Evolutionary conservation across 2,888 invertebrate species (phyloP), one percentile per base, ranked within the genome.

Genomic region (Timema podura): DNA sequence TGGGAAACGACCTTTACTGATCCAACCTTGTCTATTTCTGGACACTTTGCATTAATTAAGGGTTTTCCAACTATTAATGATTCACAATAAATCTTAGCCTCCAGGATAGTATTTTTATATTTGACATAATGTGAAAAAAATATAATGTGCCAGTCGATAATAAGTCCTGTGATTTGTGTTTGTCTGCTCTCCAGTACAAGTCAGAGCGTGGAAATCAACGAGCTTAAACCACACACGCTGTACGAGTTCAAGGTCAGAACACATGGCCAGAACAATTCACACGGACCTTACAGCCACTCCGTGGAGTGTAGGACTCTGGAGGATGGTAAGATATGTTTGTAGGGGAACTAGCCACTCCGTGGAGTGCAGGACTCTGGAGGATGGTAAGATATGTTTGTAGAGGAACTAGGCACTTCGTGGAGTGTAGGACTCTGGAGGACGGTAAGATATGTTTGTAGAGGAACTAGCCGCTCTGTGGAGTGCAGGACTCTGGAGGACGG

Each of bases 221-320:
- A 85, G n/a, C 80, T 93, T 70, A 84, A 85, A 74, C 88, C 92
- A 0, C 88, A 85, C 76, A 89, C 87, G 0, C 81, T 85, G 70
- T 93, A 93, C 79, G 86, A 88, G 76, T 88, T 92, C 75, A 86
- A 86, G 76, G 89, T 93, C 5, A 85, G 87, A 74, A 86, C 88
- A n/a, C 83, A 85, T 70, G 84, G 85, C 71, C 81, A 80, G 5
- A 81, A 82, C 45, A 79, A 82, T 74, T 73, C 81, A 64, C 77
- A 79, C 68, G 86, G 88, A 46, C 82, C 85, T 46, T 89, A 86
- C 80, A 89, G 89, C 73, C 83, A 85, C 75, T 82, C 84, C 8
- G 84, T 91, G 8, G 84, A 87, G 75, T 85, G 89, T 76, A 84
- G 82, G 74, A 92, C 92, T 0, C 83, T 84, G 64, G 85, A 88